Evolutionary conservation across 2,888 invertebrate species (phyloP).

Genomic region (Fissipunctia ypsillon): DNA sequence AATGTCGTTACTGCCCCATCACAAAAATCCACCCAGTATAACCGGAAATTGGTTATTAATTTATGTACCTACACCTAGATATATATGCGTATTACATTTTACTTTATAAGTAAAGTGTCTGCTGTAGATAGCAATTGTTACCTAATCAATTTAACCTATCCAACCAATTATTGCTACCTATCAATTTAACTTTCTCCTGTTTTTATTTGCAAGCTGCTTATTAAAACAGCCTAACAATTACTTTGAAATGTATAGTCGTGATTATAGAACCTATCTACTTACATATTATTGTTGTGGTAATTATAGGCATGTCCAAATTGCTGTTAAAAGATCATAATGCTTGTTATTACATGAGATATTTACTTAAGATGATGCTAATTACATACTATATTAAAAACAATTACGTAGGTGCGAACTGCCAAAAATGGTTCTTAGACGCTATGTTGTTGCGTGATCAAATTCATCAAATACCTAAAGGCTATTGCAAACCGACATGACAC

Average conservation of each 20-base stretch:
- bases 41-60: too few species aligned
- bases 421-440: slow-evolving; percentile 17
- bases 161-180: neutral
- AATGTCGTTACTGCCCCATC: too few species aligned
- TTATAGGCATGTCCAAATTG: slow-evolving; percentile 8
- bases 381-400: slow-evolving; percentile 33
- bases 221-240: slow-evolving; percentile 28
- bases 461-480: neutral
- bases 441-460: slow-evolving; percentile 35
- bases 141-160: too few species aligned
- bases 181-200: slow-evolving; percentile 35
- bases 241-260: slow-evolving; percentile 15
- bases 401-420: slow-evolving; percentile 37
- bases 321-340: slow-evolving; percentile 16
- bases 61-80: too few species aligned
- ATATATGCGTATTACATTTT: too few species aligned
- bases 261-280: neutral
- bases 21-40: too few species aligned
- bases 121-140: slow-evolving; percentile 9
- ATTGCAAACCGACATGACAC: too few species aligned
- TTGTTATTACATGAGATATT: slow-evolving; percentile 23
- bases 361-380: slow-evolving; percentile 33
- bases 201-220: slow-evolving; percentile 31
- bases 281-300: slow-evolving; percentile 27
- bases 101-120: neutral